phyloP scores from a whole-genome alignment of 1,140 invertebrate species.

The Panagrolaimus sp. region DNA sequence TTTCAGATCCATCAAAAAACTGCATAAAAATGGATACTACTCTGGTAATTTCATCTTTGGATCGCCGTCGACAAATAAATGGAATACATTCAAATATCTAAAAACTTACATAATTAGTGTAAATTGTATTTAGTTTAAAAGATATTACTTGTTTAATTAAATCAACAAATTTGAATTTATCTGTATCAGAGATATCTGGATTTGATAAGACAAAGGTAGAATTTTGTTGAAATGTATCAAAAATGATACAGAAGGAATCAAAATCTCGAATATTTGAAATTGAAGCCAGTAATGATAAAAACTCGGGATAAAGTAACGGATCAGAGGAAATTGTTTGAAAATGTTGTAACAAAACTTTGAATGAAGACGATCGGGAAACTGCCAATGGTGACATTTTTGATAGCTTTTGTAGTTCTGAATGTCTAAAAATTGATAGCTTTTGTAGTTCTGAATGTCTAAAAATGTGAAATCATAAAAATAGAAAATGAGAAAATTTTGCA shows the following conservation, averaged over 20 bases:
- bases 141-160: neutral
- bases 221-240: neutral
- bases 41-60: neutral
- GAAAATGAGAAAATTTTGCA: too few species aligned
- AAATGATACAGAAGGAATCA: neutral
- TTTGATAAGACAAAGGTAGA: neutral
- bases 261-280: neutral
- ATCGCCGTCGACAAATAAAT: neutral
- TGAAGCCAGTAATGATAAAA: too few species aligned
- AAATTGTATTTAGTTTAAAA: neutral
- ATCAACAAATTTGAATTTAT: conserved; percentile 15
- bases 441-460: neutral
- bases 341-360: neutral
- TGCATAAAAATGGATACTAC: neutral
- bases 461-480: too few species aligned
- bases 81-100: neutral
- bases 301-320: too few species aligned
- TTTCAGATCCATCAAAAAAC: neutral
- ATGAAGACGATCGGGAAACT: neutral
- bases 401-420: neutral
- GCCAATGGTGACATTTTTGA: neutral
- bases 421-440: conserved; percentile 5
- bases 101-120: neutral
- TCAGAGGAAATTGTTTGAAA: too few species aligned
- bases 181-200: neutral